phyloP scores from a whole-genome alignment of 2,888 invertebrate genomes.

The Mesorhabditis belari region DNA sequence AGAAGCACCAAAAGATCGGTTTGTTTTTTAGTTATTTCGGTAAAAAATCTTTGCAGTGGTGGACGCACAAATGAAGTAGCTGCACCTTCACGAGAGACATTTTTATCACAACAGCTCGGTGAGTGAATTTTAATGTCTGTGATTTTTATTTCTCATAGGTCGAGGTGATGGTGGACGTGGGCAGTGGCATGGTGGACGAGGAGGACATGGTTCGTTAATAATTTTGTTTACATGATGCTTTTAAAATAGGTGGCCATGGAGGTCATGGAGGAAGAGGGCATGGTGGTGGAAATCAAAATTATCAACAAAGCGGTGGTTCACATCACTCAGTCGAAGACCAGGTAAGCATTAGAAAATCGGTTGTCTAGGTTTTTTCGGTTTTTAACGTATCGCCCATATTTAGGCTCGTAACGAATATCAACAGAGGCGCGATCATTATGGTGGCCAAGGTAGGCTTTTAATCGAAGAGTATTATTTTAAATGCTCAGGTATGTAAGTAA shows the following conservation, averaged over 20 bases:
- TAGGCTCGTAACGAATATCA: too few species aligned
- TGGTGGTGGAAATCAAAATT: constrained; percentile 8
- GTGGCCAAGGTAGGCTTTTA: too few species aligned
- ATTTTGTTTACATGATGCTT: neutral
- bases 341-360: constrained; percentile 4
- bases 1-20: constrained; percentile 18
- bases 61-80: constrained; percentile 18
- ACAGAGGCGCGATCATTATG: too few species aligned
- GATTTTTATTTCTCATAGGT: too few species aligned
- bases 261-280: constrained; percentile 8
- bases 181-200: too few species aligned
- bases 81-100: constrained; percentile 9
- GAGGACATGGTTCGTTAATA: too few species aligned
- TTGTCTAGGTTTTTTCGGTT: neutral
- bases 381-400: neutral
- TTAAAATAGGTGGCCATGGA: constrained; percentile 19
- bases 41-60: constrained; percentile 6
- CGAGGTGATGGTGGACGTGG: too few species aligned
- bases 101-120: constrained; percentile 6
- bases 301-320: neutral
- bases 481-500: too few species aligned
- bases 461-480: too few species aligned
- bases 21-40: neutral
- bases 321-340: constrained; percentile 5
- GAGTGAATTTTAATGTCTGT: neutral